phyloP scores from a whole-genome alignment of 2,888 invertebrate genomes.

The Cancer borealis region DNA sequence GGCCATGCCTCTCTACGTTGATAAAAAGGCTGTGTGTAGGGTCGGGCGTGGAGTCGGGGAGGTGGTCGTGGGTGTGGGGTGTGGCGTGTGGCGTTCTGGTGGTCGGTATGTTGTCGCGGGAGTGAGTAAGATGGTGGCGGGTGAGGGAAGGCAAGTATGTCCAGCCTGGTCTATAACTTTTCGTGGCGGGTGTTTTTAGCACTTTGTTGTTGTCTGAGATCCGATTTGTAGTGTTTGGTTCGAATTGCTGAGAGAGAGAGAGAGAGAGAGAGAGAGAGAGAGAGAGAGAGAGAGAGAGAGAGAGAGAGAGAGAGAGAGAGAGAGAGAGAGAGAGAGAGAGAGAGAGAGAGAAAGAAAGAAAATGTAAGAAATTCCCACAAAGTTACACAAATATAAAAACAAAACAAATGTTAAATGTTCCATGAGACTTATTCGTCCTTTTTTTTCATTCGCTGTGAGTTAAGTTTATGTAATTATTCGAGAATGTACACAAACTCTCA shows the following conservation, averaged over 20 bases:
- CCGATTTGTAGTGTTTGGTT: background rate
- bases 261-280: conserved; percentile 34
- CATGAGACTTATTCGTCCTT: background rate
- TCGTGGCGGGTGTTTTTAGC: background rate
- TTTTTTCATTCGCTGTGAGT: background rate
- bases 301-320: conserved; percentile 36
- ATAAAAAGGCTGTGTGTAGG: too few relatives aligned
- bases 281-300: conserved; percentile 36
- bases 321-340: conserved; percentile 36
- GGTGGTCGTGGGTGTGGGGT: too few relatives aligned
- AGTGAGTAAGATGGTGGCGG: background rate
- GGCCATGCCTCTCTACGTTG: too few relatives aligned
- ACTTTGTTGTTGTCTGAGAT: background rate
- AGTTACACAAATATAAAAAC: background rate
- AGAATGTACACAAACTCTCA: background rate
- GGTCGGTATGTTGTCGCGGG: background rate
- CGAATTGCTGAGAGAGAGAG: background rate
- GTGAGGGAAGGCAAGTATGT: background rate
- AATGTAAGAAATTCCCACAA: background rate
- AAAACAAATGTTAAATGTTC: background rate
- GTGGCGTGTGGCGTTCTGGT: too few relatives aligned
- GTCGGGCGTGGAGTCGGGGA: too few relatives aligned
- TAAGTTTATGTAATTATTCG: background rate
- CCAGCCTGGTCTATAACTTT: background rate
- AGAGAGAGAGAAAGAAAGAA: conserved; percentile 15